Conservation (phyloP, 2,888 invertebrate genomes). For the Rhopalosiphum nymphaeae region DNA sequence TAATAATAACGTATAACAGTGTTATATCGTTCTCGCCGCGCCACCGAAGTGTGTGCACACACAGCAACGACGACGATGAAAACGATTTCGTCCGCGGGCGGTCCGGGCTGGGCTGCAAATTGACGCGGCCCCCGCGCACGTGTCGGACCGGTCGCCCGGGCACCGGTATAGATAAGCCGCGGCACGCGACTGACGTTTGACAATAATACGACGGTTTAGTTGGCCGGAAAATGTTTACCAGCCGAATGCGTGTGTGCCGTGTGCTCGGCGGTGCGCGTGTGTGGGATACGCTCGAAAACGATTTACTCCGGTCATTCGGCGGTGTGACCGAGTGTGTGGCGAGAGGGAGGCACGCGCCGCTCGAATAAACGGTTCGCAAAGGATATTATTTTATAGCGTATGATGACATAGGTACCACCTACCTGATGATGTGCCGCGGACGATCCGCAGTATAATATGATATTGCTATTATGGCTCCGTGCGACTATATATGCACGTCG, state of each 20-base stretch:
- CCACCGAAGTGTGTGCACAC: background rate
- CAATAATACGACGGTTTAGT: constrained; percentile 59
- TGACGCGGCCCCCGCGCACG: constrained; percentile 46
- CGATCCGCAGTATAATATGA: background rate
- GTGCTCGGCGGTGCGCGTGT: background rate
- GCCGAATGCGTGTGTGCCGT: background rate
- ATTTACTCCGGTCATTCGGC: constrained; percentile 42
- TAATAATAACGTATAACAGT: background rate
- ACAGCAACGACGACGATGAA: background rate
- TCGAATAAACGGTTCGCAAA: background rate
- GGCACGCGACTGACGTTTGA: constrained; percentile 59
- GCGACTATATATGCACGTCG: background rate
- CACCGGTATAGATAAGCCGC: constrained; percentile 50
- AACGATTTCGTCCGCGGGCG: constrained; percentile 18
- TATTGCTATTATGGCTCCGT: background rate
- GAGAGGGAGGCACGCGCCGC: background rate
- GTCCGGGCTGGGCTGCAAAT: constrained; percentile 43
- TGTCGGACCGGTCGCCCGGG: constrained; percentile 16
- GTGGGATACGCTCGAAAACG: constrained; percentile 62
- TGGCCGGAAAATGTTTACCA: constrained; percentile 64
- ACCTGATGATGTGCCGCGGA: background rate
- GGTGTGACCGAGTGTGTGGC: background rate
- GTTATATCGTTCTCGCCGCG: constrained; percentile 1
- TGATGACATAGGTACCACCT: background rate
- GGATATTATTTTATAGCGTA: background rate